Base-by-base conservation (phyloP, 2,113 vertebrate genomes). In the Apaloderma vittatum region DNA sequence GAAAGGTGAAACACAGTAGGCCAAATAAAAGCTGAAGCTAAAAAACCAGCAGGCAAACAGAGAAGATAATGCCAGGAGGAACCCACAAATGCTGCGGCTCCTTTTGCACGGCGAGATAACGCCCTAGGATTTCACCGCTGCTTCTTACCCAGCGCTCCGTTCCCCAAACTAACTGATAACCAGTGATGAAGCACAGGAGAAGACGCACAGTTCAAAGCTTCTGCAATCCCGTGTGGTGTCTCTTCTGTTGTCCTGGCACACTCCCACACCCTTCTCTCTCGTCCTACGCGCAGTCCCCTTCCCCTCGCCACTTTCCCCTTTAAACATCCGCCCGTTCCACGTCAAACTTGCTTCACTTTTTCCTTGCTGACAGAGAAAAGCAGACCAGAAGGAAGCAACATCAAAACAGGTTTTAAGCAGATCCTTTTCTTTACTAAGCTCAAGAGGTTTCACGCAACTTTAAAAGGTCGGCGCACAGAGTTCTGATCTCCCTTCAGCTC, bases 1-100 rank as follows among this genome's bases (percentile, higher is more conserved):
- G 59, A 80, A 77, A 40, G 5, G 11, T 43, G 17, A 77, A 75
- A 65, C 21, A 81, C 57, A 72, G 13, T 26, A 57, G 19, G 37
- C 3, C 0, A 32, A 59, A 71, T 79, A 63, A 59, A 58, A 27
- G 11, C 1, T 9, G 65, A 12, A 82, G 19, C 0, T 11, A 19
- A 45, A 36, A 73, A 51, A 6, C 0, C 18, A 29, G 2, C 20
- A 70, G n/a, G 29, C 2, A 58, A 43, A 54, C 11, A 26, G 36
- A 85, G 63, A 49, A 91, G 72, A 72, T n/a, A 34, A 34, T 3
- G 4, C 27, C 18, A 88, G 16, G 18, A 52, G 29, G 27, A 87
- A 80, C 16, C 14, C 59, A n/a, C 15, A 37, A 37, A 24, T 73
- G 29, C 13, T 73, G 24, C n/a, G 27, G 21, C 5, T 92, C 8